A percentile compares a stretch with the other conserved stretches of the same genome.
These are phyloP conservation scores for Drosophila virilis DNA, from an alignment of 1,140 invertebrate species.

Conservation along the genomic window DNA sequence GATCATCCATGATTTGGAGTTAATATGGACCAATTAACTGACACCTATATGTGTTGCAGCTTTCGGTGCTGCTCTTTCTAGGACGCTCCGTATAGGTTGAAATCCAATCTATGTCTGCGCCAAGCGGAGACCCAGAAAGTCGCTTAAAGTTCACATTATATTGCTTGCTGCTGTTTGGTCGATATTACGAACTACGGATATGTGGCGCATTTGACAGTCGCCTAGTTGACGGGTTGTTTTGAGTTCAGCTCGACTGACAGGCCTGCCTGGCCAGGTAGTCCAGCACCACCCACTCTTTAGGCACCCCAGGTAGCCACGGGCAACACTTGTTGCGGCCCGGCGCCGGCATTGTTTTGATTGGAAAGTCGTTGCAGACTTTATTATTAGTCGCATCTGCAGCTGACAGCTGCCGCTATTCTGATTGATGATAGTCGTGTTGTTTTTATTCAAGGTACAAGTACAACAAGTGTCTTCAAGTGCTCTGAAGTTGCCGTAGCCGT, in stretches of 20 bases:
- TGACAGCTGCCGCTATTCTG: constrained; percentile 50
- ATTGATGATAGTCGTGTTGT: constrained; percentile 51
- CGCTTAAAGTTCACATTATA: constrained; percentile 62
- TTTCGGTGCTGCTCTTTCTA: constrained; percentile 5
- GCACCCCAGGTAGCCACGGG: constrained; percentile 24
- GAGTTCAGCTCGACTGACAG: constrained; percentile 66
- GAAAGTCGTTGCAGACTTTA: constrained; percentile 41
- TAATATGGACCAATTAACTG: neutral
- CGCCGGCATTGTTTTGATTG: constrained; percentile 51
- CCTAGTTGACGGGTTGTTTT: constrained; percentile 80
- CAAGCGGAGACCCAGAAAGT: constrained; percentile 67
- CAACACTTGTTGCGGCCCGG: constrained; percentile 56
- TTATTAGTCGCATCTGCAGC: constrained; percentile 13
- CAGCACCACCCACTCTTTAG: neutral
- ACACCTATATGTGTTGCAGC: constrained; percentile 33
- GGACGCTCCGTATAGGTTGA: constrained; percentile 57
- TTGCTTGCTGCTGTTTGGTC: constrained; percentile 69
- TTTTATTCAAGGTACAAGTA: constrained; percentile 45
- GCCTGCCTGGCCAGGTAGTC: constrained; percentile 15
- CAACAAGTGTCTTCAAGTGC: constrained; percentile 79
- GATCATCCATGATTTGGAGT: constrained; percentile 90
- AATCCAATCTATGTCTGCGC: constrained; percentile 73
- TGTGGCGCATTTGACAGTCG: constrained; percentile 78
- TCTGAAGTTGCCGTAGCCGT: constrained; percentile 8
- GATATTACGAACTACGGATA: constrained; percentile 63